These are phyloP conservation scores for Cyprinodon variegatus DNA, from an alignment of 2,113 vertebrate genomes.

Conservation along the genomic window DNA sequence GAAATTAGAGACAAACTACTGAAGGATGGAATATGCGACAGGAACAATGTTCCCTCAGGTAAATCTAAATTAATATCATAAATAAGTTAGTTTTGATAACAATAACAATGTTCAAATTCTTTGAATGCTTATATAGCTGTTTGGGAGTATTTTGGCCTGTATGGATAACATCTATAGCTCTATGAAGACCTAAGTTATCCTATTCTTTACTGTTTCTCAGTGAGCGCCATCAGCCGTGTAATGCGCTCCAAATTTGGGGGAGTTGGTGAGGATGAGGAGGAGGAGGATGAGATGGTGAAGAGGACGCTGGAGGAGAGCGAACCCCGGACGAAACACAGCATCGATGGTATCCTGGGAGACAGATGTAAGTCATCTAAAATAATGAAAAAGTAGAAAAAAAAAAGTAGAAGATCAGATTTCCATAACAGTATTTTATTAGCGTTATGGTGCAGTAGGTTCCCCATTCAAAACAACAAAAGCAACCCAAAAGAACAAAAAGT, in stretches of 20 bases:
- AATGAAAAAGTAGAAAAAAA: neutral
- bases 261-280: slow-evolving; percentile 90
- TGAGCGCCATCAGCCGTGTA: slow-evolving; percentile 97
- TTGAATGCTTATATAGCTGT: neutral
- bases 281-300: slow-evolving; percentile 93
- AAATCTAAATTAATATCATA: slow-evolving; percentile 17
- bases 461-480: too few species aligned
- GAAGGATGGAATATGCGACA: slow-evolving; percentile 95
- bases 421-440: neutral
- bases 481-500: too few species aligned
- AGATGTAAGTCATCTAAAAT: slow-evolving; percentile 83
- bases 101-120: too few species aligned
- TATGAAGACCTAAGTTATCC: neutral
- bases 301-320: slow-evolving; percentile 93
- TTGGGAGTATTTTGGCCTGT: neutral
- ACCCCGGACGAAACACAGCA: slow-evolving; percentile 96
- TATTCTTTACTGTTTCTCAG: slow-evolving; percentile 57
- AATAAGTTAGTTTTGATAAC: neutral
- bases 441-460: neutral
- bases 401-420: neutral
- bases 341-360: slow-evolving; percentile 96
- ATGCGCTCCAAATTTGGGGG: slow-evolving; percentile 95
- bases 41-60: slow-evolving; percentile 97
- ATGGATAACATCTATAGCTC: too few species aligned
- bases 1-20: slow-evolving; percentile 96